These are phyloP conservation scores for Bostrychus sinensis DNA, from an alignment of 2,113 vertebrate species.

Conservation along the genomic window DNA sequence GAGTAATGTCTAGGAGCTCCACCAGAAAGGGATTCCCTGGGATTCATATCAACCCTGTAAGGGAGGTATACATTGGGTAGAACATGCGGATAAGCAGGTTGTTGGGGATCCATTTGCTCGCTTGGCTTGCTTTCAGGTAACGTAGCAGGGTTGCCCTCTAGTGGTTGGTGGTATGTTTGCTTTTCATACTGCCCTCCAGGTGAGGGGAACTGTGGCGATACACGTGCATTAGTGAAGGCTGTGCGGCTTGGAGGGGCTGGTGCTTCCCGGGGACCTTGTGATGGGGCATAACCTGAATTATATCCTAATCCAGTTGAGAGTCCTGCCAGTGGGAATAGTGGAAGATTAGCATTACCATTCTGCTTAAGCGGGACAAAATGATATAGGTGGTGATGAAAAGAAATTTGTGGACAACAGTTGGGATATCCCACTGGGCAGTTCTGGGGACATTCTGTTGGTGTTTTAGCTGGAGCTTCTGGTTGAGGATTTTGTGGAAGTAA, in stretches of 20 bases:
- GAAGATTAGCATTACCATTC: background rate
- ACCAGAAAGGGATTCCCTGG: background rate
- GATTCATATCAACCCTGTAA: background rate
- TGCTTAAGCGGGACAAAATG: slow-evolving; percentile 34
- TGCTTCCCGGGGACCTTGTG: background rate
- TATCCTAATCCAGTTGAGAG: slow-evolving; percentile 1
- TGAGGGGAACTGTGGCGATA: background rate
- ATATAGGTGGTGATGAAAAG: slow-evolving; percentile 69
- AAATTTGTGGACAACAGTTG: slow-evolving; percentile 63
- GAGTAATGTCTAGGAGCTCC: background rate
- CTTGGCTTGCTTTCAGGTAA: background rate
- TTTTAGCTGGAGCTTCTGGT: background rate
- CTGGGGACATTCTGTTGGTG: slow-evolving; percentile 35
- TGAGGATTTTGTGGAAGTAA: slow-evolving; percentile 1
- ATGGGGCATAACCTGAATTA: background rate
- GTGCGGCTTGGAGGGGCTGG: background rate
- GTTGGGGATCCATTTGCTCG: background rate
- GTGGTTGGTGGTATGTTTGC: slow-evolving; percentile 27
- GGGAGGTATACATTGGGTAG: background rate
- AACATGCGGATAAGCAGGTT: slow-evolving; percentile 1
- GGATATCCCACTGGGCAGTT: slow-evolving; percentile 42
- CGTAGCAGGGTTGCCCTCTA: slow-evolving; percentile 39
- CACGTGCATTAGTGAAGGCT: background rate
- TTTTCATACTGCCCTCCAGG: slow-evolving; percentile 3
- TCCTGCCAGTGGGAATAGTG: background rate